Percentiles rank a stretch among this genome's conserved stretches.
These are phyloP conservation scores for Agapornis roseicollis DNA, from an alignment of 2,113 vertebrate genomes.

Conservation along the genomic window DNA sequence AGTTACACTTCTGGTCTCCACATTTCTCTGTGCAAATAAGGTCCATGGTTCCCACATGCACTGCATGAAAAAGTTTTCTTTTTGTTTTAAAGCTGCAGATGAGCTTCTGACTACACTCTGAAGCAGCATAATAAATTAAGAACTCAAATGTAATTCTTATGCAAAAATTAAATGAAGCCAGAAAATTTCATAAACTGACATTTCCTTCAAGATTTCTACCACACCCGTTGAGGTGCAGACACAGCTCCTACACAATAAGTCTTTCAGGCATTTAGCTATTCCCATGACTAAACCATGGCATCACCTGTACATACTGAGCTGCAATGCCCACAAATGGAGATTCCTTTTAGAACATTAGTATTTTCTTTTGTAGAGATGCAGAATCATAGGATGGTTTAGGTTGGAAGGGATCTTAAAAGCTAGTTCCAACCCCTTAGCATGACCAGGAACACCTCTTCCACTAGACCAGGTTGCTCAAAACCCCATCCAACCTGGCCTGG, in stretches of 20 bases:
- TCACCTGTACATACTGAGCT: neutral
- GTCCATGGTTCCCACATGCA: rapidly evolving
- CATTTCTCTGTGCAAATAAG: neutral
- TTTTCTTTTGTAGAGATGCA: neutral
- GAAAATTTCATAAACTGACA: neutral
- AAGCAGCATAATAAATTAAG: neutral
- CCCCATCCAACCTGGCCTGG: neutral
- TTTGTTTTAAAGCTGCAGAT: neutral
- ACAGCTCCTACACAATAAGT: neutral
- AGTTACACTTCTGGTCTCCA: neutral
- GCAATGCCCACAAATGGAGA: neutral
- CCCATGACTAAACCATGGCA: neutral
- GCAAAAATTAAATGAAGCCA: neutral
- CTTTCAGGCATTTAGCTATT: neutral
- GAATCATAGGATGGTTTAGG: neutral
- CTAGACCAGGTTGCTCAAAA: neutral
- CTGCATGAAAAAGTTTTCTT: neutral
- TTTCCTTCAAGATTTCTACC: neutral
- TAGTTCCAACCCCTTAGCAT: neutral
- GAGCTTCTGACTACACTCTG: neutral
- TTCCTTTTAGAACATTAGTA: neutral
- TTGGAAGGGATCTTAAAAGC: neutral
- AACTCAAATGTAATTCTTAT: neutral
- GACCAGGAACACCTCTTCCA: neutral
- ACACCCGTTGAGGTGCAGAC: neutral